These are phyloP conservation scores for Hippocampus barbouri DNA, from an alignment of 2,113 vertebrate species.

Conservation along the genomic window DNA sequence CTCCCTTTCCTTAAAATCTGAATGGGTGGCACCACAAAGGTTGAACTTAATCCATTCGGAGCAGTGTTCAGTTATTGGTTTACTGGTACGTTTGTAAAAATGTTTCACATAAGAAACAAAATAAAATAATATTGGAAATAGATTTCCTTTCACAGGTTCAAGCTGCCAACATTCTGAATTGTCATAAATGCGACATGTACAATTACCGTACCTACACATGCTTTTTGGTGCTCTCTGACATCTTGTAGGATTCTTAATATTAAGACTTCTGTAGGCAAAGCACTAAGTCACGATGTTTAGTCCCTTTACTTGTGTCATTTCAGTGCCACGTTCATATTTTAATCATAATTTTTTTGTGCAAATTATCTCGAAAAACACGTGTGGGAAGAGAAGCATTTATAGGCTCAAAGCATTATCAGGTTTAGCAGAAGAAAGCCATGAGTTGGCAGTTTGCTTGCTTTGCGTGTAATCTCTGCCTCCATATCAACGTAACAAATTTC, in stretches of 20 bases:
- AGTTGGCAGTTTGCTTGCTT: slow-evolving; percentile 68
- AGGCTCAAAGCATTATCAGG: slow-evolving; percentile 68
- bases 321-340: slow-evolving; percentile 45
- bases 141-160: not conserved
- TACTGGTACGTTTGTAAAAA: not conserved
- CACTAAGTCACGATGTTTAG: not conserved
- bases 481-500: slow-evolving; percentile 66
- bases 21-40: not conserved
- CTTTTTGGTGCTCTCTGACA: no score
- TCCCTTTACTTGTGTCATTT: slow-evolving; percentile 26
- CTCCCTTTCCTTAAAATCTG: slow-evolving; percentile 2
- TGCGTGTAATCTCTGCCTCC: slow-evolving; percentile 64
- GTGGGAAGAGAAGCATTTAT: slow-evolving; percentile 62
- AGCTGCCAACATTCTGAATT: no score
- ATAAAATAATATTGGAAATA: not conserved
- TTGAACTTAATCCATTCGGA: not conserved
- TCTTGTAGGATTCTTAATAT: not conserved
- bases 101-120: not conserved
- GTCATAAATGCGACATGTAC: no score
- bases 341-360: slow-evolving; percentile 46
- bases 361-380: slow-evolving; percentile 57
- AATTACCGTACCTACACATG: no score
- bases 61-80: not conserved
- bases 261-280: not conserved
- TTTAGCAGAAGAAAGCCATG: slow-evolving; percentile 67